phyloP scores from a whole-genome alignment of 2,888 invertebrate genomes.

The Torymus aiolomorphi region DNA sequence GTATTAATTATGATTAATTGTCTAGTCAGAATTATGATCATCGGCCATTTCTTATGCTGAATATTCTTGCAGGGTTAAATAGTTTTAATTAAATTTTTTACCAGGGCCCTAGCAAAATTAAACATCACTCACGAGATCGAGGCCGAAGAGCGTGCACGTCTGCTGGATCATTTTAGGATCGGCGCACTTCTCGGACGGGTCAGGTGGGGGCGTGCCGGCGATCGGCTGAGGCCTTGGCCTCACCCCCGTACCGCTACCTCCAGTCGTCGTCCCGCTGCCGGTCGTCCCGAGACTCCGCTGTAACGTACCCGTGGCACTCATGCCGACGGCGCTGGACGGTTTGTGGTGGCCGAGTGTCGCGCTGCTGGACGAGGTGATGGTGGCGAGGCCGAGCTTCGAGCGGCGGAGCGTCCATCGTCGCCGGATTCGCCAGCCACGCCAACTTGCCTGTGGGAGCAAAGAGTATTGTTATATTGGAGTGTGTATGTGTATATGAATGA shows the following conservation, averaged over 20 bases:
- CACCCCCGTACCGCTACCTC: slow-evolving; percentile 76
- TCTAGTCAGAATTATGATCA: too few relatives aligned
- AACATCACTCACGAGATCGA: slow-evolving; percentile 84
- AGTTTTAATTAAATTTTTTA: too few relatives aligned
- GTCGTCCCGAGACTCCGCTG: slow-evolving; percentile 72
- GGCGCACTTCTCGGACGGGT: slow-evolving; percentile 87
- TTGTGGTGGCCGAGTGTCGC: slow-evolving; percentile 66
- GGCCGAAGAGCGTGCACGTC: slow-evolving; percentile 91
- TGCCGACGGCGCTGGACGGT: background rate
- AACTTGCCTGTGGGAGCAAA: slow-evolving; percentile 79
- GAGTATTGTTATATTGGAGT: background rate
- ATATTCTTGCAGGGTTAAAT: too few relatives aligned
- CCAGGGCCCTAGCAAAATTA: background rate
- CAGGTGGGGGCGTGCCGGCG: slow-evolving; percentile 91
- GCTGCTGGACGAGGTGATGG: slow-evolving; percentile 52
- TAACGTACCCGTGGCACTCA: slow-evolving; percentile 57
- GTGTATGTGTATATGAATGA: background rate
- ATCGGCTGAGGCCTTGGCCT: slow-evolving; percentile 92
- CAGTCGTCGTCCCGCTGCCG: slow-evolving; percentile 18
- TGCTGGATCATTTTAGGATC: slow-evolving; percentile 93
- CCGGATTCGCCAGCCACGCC: slow-evolving; percentile 88
- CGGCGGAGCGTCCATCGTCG: slow-evolving; percentile 81
- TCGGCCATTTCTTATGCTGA: too few relatives aligned
- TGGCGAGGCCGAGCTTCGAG: slow-evolving; percentile 42
- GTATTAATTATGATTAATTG: too few relatives aligned